Evolutionary conservation across 1,140 invertebrate genomes (phyloP), one percentile per base, ranked within the genome.

Genomic region (Acromyrmex charruanus): DNA sequence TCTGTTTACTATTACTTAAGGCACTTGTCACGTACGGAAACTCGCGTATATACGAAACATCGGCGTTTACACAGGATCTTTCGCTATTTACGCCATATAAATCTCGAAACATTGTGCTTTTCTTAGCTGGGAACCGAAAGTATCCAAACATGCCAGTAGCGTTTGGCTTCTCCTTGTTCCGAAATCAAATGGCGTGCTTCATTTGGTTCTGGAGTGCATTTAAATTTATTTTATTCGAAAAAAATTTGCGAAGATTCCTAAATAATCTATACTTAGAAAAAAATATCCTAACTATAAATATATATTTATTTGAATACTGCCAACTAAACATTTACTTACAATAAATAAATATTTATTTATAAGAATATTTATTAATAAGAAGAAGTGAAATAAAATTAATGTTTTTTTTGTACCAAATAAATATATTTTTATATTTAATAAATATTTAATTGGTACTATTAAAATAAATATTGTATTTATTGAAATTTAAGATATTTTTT

Each of bases 1-100:
- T 59, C 44, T 90, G 89, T 91, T 91, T 91, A 86, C 89, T 65
- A 90, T 91, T 88, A 90, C 89, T 91, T 82, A 86, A 69, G 66
- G 82, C 61, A 79, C 89, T 86, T 66, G 80, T 86, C 89, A 88
- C 89, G 87, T 90, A 90, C 86, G 71, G n/a, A 25, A 77, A 53
- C 53, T 66, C n/a, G 25, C 69, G 58, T 90, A 55, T 89, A 87
- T 87, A 81, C 85, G 55, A 63, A 82, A 69, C 51, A 18, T 35
- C n/a, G 79, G 28, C 87, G 87, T 88, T 88, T 90, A 59, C 89
- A 25, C 39, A 81, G 75, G 44, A 90, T 74, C 55, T 61, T 85
- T 71, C 14, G 68, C 51, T 85, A 85, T 90, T 90, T 90, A 79
- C 12, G 25, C 77, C 28, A 9, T 88, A 81, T 86, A 79, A 89